Percentiles rank a stretch among this genome's conserved stretches.
Evolutionary conservation across 2,113 vertebrate genomes (phyloP).

Genomic region (Silurus glanis): DNA sequence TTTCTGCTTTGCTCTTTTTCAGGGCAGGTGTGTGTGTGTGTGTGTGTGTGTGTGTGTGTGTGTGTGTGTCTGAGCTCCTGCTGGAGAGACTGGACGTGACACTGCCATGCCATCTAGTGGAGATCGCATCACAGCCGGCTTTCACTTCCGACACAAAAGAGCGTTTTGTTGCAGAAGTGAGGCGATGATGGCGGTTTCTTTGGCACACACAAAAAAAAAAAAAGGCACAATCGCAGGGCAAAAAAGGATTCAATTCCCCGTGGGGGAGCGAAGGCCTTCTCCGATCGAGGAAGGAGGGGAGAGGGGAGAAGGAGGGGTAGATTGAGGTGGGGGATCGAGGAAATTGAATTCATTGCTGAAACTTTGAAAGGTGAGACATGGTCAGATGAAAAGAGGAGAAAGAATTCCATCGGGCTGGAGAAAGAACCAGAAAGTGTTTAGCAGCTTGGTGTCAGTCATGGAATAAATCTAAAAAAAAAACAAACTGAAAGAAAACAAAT

Average conservation of each 20-base stretch:
- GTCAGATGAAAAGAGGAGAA: constrained; percentile 34
- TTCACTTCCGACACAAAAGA: constrained; percentile 15
- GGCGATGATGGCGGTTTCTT: constrained; percentile 17
- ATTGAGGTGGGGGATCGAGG: not conserved
- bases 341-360: constrained; percentile 43
- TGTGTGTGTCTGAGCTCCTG: not conserved
- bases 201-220: not conserved
- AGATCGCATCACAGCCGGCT: constrained; percentile 11
- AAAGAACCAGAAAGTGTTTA: not conserved
- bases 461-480: not conserved
- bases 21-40: constrained; percentile 21
- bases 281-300: not conserved
- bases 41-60: no score
- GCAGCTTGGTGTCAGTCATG: not conserved
- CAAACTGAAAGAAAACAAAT: not conserved
- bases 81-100: constrained; percentile 29
- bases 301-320: not conserved
- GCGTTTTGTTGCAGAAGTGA: constrained; percentile 36
- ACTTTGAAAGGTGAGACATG: constrained; percentile 42
- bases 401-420: constrained; percentile 20
- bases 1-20: constrained; percentile 32
- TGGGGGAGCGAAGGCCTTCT: constrained; percentile 5
- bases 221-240: not conserved
- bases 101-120: constrained; percentile 56
- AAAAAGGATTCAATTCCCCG: constrained; percentile 11